Conservation (phyloP, 2,797 vertebrate genomes). For the Oreonectes daqikongensis region DNA sequence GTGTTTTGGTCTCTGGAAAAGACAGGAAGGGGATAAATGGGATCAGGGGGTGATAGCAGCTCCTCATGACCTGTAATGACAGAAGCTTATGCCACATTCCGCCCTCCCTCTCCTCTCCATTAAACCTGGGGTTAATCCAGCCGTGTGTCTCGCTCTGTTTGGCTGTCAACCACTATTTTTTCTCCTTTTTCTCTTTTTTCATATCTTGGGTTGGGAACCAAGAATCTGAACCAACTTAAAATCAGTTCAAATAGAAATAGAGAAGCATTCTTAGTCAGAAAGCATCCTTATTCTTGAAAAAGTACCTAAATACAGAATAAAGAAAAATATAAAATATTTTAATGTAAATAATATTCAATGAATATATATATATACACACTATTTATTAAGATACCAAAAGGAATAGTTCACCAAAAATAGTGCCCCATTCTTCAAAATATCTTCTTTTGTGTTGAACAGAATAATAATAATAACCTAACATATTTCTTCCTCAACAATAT, state of each 20-base stretch:
- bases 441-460: too few species aligned
- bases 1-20: slow-evolving; percentile 22
- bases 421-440: too few species aligned
- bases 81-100: slow-evolving; percentile 66
- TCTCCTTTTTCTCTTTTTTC: slow-evolving; percentile 54
- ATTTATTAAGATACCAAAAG: too few species aligned
- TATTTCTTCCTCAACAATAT: background rate
- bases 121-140: slow-evolving; percentile 78
- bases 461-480: background rate
- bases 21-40: slow-evolving; percentile 76
- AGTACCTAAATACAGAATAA: background rate
- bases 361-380: too few species aligned
- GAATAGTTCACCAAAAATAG: too few species aligned
- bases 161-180: slow-evolving; percentile 57
- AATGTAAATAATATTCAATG: too few species aligned
- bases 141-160: slow-evolving; percentile 33
- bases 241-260: background rate
- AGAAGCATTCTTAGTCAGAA: background rate
- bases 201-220: slow-evolving; percentile 53
- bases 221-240: background rate
- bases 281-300: background rate
- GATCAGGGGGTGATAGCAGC: slow-evolving; percentile 76
- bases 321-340: too few species aligned
- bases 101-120: slow-evolving; percentile 68
- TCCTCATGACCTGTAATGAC: slow-evolving; percentile 73